These are phyloP conservation scores for Pseudorhiza aurosa DNA, from an alignment of 30 jellyfish, hydroid and myxozoan species.

Conservation along the genomic window DNA sequence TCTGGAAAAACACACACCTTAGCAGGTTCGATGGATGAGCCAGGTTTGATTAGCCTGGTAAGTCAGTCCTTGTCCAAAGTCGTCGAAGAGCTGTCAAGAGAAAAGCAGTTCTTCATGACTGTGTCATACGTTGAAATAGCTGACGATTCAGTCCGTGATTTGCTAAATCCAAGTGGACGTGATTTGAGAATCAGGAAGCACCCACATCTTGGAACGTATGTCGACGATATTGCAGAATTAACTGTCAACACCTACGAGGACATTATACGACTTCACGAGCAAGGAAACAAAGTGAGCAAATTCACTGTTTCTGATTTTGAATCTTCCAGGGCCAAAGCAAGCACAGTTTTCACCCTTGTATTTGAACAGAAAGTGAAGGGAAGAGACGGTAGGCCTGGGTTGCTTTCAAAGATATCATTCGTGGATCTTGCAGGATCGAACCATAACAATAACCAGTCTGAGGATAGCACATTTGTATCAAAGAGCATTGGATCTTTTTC, in stretches of 20 bases:
- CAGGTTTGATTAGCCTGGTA: conserved; percentile 71
- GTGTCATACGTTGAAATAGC: conserved; percentile 81
- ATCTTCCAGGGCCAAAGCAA: conserved; percentile 57
- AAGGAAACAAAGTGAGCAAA: conserved; percentile 83
- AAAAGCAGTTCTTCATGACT: conserved; percentile 72
- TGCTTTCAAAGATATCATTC: conserved; percentile 72
- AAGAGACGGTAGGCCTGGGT: conserved; percentile 37
- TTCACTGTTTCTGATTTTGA: conserved; percentile 67
- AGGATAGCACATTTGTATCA: conserved; percentile 70
- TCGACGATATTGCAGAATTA: conserved; percentile 91
- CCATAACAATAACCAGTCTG: conserved; percentile 79
- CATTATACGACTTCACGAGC: conserved; percentile 80
- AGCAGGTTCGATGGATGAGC: conserved; percentile 87
- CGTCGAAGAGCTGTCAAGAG: conserved; percentile 76
- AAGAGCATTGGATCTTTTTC: conserved; percentile 62
- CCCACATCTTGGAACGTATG: conserved; percentile 83
- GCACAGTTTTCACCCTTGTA: conserved; percentile 65
- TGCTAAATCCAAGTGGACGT: conserved; percentile 91
- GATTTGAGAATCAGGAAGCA: conserved; percentile 83
- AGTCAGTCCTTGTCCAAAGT: conserved; percentile 63
- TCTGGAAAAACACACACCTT: conserved; percentile 84
- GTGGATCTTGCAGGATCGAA: conserved; percentile 85
- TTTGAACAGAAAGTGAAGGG: conserved; percentile 81
- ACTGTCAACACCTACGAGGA: conserved; percentile 81
- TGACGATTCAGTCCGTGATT: conserved; percentile 77